phyloP scores from a whole-genome alignment of 2,888 invertebrate genomes.

The Muschampia plurimacula region DNA sequence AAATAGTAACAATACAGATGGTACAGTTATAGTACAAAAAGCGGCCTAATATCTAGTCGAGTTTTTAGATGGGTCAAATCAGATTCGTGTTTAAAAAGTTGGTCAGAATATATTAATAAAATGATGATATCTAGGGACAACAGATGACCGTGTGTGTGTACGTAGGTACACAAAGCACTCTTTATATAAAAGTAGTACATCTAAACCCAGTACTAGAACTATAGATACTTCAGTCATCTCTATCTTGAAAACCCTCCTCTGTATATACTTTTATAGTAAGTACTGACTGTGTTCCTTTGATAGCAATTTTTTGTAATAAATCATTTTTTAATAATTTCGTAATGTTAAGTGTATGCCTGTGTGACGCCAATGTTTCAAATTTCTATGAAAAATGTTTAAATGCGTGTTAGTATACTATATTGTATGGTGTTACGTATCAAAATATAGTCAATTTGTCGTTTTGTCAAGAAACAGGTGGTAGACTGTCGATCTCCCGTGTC shows the following conservation, averaged over 20 bases:
- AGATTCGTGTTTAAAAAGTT: too few relatives aligned
- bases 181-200: too few relatives aligned
- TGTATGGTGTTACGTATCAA: background rate
- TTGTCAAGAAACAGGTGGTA: background rate
- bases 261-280: constrained; percentile 59
- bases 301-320: constrained; percentile 52
- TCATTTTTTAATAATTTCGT: constrained; percentile 44
- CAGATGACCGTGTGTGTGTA: too few relatives aligned
- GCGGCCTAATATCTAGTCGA: too few relatives aligned
- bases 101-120: too few relatives aligned
- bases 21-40: too few relatives aligned
- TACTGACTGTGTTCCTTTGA: constrained; percentile 57
- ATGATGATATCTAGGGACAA: too few relatives aligned
- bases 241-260: constrained; percentile 40
- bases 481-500: too few relatives aligned
- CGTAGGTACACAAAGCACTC: background rate
- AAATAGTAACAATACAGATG: too few relatives aligned
- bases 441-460: background rate
- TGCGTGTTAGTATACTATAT: constrained; percentile 1
- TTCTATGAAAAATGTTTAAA: background rate
- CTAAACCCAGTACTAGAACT: background rate
- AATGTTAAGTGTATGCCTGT: constrained; percentile 35
- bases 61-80: too few relatives aligned
- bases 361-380: background rate
- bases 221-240: background rate